Percentiles rank a stretch among this genome's conserved stretches.
phyloP scores from a whole-genome alignment of 2,113 vertebrate species.

The mouse (Mus musculus) region GRCm39 chrX:94981501-94982000 shows the following conservation, averaged over 20 bases:
- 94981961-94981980: background rate
- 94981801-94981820: background rate
- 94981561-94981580: background rate
- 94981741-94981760: background rate
- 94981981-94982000: background rate
- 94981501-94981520: background rate
- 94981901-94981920: background rate
- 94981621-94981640: background rate
- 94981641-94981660: background rate
- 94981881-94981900: conserved; percentile 12
- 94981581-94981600: background rate
- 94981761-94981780: background rate
- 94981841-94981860: background rate
- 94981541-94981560: background rate
- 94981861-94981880: conserved; percentile 16
- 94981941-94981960: background rate
- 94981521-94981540: background rate
- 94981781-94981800: background rate
- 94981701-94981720: background rate
- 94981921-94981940: background rate
- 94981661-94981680: background rate
- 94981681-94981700: background rate
- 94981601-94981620: background rate
- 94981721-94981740: background rate
- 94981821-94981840: background rate